Evolutionary conservation across 1,140 invertebrate genomes (phyloP).

Genomic region (Papilio machaon): DNA sequence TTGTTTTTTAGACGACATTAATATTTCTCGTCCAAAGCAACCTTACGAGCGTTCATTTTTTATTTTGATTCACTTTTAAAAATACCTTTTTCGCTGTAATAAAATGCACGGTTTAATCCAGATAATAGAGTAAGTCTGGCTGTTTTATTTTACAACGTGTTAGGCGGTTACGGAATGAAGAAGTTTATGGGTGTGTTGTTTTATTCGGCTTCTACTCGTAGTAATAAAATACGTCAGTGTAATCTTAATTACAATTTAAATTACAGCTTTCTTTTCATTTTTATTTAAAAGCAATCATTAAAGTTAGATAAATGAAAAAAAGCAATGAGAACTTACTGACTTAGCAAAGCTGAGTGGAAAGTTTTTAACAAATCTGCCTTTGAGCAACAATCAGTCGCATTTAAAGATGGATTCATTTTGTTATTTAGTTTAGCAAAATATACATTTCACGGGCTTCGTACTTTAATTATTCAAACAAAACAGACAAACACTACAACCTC

Average conservation of each 20-base stretch:
- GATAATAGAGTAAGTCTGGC: slow-evolving; percentile 26
- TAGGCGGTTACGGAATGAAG: slow-evolving; percentile 24
- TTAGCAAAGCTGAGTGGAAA: too few relatives aligned
- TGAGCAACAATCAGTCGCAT: too few relatives aligned
- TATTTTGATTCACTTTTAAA: slow-evolving; percentile 39
- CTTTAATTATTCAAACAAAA: neutral
- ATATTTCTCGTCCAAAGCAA: slow-evolving; percentile 48
- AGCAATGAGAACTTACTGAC: neutral
- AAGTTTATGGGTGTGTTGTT: slow-evolving; percentile 26
- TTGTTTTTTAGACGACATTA: slow-evolving; percentile 51
- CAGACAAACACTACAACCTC: too few relatives aligned
- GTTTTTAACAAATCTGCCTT: neutral
- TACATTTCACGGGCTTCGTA: neutral
- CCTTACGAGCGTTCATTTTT: slow-evolving; percentile 27
- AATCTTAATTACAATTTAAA: slow-evolving; percentile 14
- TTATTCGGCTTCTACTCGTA: slow-evolving; percentile 22
- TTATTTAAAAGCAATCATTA: slow-evolving; percentile 13
- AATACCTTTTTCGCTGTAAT: slow-evolving; percentile 34
- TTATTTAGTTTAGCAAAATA: neutral
- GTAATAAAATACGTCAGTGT: slow-evolving; percentile 16
- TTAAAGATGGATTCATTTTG: neutral
- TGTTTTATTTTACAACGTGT: slow-evolving; percentile 37
- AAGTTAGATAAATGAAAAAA: neutral
- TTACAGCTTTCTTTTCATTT: slow-evolving; percentile 16
- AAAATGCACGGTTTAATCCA: slow-evolving; percentile 32